These are phyloP conservation scores for Epirrhoe alternata DNA, from an alignment of 2,888 invertebrate genomes.

Conservation along the genomic window DNA sequence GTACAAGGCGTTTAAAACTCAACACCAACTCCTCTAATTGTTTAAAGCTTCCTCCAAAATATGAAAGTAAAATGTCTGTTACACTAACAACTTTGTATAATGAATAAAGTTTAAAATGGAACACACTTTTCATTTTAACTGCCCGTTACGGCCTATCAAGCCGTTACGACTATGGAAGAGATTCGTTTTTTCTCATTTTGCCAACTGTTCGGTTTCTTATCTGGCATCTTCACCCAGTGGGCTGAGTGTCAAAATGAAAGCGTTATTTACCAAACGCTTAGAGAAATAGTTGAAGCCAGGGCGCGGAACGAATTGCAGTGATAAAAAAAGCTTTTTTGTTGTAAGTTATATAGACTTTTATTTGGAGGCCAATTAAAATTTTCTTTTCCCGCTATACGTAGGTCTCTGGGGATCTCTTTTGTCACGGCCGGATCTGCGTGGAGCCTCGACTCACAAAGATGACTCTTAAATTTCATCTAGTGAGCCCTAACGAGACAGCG, in stretches of 20 bases:
- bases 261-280: constrained; percentile 45
- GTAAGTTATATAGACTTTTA: constrained; percentile 66
- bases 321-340: constrained; percentile 58
- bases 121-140: constrained; percentile 68
- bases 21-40: constrained; percentile 50
- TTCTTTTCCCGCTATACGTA: constrained; percentile 64
- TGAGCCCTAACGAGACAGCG: constrained; percentile 68
- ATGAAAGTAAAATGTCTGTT: constrained; percentile 64
- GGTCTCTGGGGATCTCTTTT: constrained; percentile 68
- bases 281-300: constrained; percentile 51
- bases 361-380: constrained; percentile 79
- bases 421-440: constrained; percentile 70
- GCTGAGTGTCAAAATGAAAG: constrained; percentile 48
- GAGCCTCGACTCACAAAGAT: constrained; percentile 58
- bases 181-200: constrained; percentile 44
- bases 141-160: constrained; percentile 65
- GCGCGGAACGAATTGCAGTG: constrained; percentile 54
- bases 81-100: constrained; percentile 62
- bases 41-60: constrained; percentile 60
- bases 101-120: constrained; percentile 68
- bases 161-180: constrained; percentile 55
- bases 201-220: constrained; percentile 51
- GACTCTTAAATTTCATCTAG: constrained; percentile 75
- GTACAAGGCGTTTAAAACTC: constrained; percentile 33
- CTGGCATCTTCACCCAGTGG: constrained; percentile 46